Base-by-base conservation (phyloP, 2,888 invertebrate genomes). In the Therioaphis trifolii region DNA sequence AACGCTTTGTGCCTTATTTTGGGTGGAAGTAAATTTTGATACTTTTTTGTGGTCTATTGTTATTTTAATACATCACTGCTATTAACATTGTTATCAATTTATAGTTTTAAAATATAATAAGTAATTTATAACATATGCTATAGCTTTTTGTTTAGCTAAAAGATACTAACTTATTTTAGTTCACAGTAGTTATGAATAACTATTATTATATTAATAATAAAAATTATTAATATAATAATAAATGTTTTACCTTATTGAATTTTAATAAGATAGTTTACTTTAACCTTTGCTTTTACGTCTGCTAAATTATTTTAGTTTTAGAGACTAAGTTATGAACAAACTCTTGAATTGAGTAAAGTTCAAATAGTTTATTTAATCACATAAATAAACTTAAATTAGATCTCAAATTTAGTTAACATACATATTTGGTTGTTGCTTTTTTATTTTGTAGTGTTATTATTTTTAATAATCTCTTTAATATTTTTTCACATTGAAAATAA, bases 81-180 rank as follows among this genome's bases (percentile, higher is more conserved):
- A 49, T 80, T 72, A 72, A 80, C 46, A 49, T 72, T 80, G 71
- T 80, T 80, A 58, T 79, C 0, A n/a, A 12, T 58, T 43, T 79
- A 79, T 79, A 71, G 27, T 61, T 80, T 58, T 80, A 55, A 66
- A 66, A 29, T 66, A 77, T 35, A 49, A 49, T 21, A 21, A 49
- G 63, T 29, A 66, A 29, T 52, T 68, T 52, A 35, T 68, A 66
- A 52, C 24, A 68, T 68, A 7, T 68, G 35, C 18, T 55, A 58
- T 69, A 4, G 68, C 55, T 79, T 69, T 5, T 52, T 12, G 18
- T 55, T 55, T 52, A 40, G 69, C 27, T 79, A 79, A 69, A 69
- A 12, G n/a, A n/a, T 14, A 79, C 68, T 69, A 55, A 69, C 40
- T 43, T 55, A 69, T 69, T 69, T 43, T 69, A 14, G 15, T 52